Base-by-base conservation (phyloP, 2,113 vertebrate species). In the Chionomys nivalis region DNA sequence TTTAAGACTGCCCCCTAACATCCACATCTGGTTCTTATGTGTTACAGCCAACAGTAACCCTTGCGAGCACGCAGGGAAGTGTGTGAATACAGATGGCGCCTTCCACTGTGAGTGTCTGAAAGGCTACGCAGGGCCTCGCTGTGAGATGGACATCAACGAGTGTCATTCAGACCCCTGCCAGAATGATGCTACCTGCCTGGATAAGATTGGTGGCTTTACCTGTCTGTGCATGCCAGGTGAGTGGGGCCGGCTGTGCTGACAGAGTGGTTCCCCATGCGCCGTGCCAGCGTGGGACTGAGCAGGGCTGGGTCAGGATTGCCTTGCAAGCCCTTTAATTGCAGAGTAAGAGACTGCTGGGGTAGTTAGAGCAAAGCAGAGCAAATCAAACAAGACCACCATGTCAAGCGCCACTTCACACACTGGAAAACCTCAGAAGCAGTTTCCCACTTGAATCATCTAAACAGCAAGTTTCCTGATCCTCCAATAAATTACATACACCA, bases 151-250 rank as follows among this genome's bases (percentile, higher is more conserved):
- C 85, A 98, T 99, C 87, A 99, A 99, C 0, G 99, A 99, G 95
- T 99, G 99, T 28, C 98, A 98, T 5, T 99, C 99, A 0, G 99
- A 97, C 94, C 99, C 99, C 49, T 99, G 99, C 94, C 98, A 98
- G 97, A 99, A 99, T 0, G 99, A 99, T 2, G 99, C 99, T 97
- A 99, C 99, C 68, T 99, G 99, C 77, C 97, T 99, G 98, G 99
- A 99, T 96, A 99, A 99, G 95, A 99, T 99, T 0, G 99, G 99
- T 17, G 99, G 98, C 75, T 99, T 99, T 98, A 99, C 98, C 2
- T 99, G 99, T 95, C 98, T 99, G 94, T 99, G 99, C 98, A 99
- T 99, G 99, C 99, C 99, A 83, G 99, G 99, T 99, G 90, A 86
- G 2, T 5, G 73, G 58, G n/a, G 52, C 68, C 49, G 0, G 44